phyloP scores from a whole-genome alignment of 2,797 vertebrate species.

The Anas acuta region DNA sequence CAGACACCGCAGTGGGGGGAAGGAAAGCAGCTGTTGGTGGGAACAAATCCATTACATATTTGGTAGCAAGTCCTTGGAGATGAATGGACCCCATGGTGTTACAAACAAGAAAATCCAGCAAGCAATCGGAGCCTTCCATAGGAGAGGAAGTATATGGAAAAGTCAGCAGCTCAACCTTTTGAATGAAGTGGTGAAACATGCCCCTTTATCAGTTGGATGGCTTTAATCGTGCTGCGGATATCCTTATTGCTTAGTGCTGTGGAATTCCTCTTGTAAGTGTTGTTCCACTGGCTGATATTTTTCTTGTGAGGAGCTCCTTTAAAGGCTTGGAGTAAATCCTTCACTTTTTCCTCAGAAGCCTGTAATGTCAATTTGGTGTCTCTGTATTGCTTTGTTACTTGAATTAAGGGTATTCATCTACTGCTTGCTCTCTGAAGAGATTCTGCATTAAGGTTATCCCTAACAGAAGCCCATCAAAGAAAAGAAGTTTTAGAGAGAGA shows the following conservation, averaged over 20 bases:
- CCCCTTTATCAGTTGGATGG: neutral
- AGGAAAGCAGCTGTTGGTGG: neutral
- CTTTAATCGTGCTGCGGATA: neutral
- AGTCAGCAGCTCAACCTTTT: neutral
- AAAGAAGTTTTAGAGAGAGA: neutral
- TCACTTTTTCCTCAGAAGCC: neutral
- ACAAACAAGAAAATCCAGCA: neutral
- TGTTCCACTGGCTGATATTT: neutral
- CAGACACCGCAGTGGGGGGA: fast-evolving
- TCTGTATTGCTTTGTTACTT: neutral
- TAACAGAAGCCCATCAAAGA: neutral
- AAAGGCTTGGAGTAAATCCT: neutral
- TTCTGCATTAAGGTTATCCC: neutral
- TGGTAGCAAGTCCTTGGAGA: neutral
- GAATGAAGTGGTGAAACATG: neutral
- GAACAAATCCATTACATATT: neutral
- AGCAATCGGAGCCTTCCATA: neutral
- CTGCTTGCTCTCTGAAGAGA: neutral
- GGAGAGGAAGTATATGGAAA: neutral
- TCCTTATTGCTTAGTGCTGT: neutral
- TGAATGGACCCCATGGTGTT: neutral
- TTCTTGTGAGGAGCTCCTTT: neutral
- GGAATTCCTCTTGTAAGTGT: neutral
- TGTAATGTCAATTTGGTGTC: neutral
- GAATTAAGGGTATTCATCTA: neutral